Evolutionary conservation across 2,113 vertebrate genomes (phyloP), one percentile per base, ranked within the genome.

Genomic region (Anolis sagrei): DNA sequence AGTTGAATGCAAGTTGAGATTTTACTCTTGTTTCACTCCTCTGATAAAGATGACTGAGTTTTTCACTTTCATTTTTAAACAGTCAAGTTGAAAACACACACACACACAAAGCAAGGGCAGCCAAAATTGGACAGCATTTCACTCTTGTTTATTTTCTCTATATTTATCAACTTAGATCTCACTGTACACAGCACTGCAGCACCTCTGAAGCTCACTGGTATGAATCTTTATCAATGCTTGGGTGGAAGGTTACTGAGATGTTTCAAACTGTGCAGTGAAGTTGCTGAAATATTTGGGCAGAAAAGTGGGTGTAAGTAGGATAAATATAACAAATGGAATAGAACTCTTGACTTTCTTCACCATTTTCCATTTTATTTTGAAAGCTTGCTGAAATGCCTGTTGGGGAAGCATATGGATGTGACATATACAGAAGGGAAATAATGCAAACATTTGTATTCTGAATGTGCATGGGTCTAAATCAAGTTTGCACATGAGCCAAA

Each of bases 371-470:
- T n/a, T n/a, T n/a, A 73, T 44, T 90, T 34, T 82, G 78, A 91
- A 76, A 7, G 69, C 54, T 81, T n/a, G 2, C 75, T 84, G 85
- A 44, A 90, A 88, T 90, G 89, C 89, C 90, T 91, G 79, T 89
- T 85, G 69, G 73, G 84, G 79, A 89, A 82, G 64, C 13, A 74
- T 72, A 89, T 83, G 91, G 64, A 86, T 75, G 88, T n/a, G 86
- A 85, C 36, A 86, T 68, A 88, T 78, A 36, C 78, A 83, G 92
- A 93, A 90, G 92, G 84, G 91, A 93, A 93, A 93, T 86, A 93
- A 93, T 85, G 72, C 11, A 54, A 85, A 72, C 14, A 86, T 90
- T 92, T 94, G 78, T 90, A 73, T 82, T 83, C 85, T 85, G 49
- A 13, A 16, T 74, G 88, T 19, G 39, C 76, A 77, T 89, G 88